Evolutionary conservation across 2,797 vertebrate genomes (phyloP), one percentile per base, ranked within the genome.

Genomic region (Antrozous pallidus): DNA sequence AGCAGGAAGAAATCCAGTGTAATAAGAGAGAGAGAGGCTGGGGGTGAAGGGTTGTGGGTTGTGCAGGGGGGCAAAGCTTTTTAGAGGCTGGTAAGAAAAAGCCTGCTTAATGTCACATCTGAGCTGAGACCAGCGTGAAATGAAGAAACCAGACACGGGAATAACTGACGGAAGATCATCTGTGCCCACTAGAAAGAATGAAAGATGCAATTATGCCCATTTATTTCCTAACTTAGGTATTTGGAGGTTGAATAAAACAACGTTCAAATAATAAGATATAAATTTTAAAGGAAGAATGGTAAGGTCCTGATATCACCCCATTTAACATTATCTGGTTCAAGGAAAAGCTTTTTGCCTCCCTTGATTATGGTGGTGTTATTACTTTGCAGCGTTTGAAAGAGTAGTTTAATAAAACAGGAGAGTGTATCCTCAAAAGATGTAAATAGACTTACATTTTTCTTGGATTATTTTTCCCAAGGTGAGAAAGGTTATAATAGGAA

Each of bases 361-460:
- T 3, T n/a, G 22, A 79, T 75, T 16, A 47, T 84, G 16, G 17
- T 49, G 63, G 22, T n/a, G 17, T 63, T 85, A 70, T 75, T 26
- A 71, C 9, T 70, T 40, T 38, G 40, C 20, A 88, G 3, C 74
- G 91, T 82, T 91, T 61, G 18, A 85, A 91, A 79, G 33, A 78
- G 47, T 47, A 75, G 33, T 26, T 92, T 83, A 56, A 58, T 74
- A 78, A 88, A 85, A 79, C 36, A 69, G 10, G 4, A 61, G 5
- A 65, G 24, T 45, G 13, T 80, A 51, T 54, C n/a, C 63, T 70
- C 88, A 49, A 81, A 94, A 82, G 65, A 69, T 81, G 11, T 67
- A 49, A 77, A 77, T 38, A 80, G 71, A 38, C 11, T 49, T 79
- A 63, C 1, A 73, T 49, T 92, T 94, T 95, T 73, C 70, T 94